Percentiles rank a stretch among this genome's conserved stretches.
Conservation (phyloP, 1,140 invertebrate species). For the Pollicipes pollicipes region DNA sequence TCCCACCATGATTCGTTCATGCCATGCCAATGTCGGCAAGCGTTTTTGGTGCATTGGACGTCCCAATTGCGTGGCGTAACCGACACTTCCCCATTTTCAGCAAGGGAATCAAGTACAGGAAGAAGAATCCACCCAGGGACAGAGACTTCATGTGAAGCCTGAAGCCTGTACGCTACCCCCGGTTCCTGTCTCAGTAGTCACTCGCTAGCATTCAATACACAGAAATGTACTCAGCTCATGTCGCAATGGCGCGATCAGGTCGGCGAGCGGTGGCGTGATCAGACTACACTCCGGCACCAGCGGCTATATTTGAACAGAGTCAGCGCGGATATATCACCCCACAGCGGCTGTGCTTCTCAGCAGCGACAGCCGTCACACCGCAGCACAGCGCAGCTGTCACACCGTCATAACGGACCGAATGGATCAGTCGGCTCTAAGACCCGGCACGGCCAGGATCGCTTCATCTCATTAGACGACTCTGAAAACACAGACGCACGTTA, state of each 20-base stretch:
- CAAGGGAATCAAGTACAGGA: constrained; percentile 1
- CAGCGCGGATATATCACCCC: not conserved
- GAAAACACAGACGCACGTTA: too few species aligned
- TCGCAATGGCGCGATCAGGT: too few species aligned
- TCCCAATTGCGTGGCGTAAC: too few species aligned
- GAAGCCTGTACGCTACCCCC: too few species aligned
- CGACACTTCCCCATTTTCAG: not conserved
- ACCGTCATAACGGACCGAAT: not conserved
- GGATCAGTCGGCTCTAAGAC: not conserved
- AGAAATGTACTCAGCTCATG: too few species aligned
- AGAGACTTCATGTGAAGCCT: constrained; percentile 13
- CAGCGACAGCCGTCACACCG: not conserved
- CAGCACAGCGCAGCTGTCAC: not conserved
- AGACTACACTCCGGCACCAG: too few species aligned
- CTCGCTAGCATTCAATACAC: too few species aligned
- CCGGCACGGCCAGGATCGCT: not conserved
- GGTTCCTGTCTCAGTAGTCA: too few species aligned
- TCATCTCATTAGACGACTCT: not conserved
- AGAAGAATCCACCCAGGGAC: constrained; percentile 14
- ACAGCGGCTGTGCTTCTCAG: not conserved
- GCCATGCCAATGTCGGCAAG: too few species aligned
- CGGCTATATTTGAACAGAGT: not conserved
- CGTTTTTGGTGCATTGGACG: too few species aligned
- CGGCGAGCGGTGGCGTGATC: too few species aligned
- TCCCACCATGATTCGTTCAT: too few species aligned